phyloP scores from a whole-genome alignment of 2,113 vertebrate genomes.

The Emberiza fucata region DNA sequence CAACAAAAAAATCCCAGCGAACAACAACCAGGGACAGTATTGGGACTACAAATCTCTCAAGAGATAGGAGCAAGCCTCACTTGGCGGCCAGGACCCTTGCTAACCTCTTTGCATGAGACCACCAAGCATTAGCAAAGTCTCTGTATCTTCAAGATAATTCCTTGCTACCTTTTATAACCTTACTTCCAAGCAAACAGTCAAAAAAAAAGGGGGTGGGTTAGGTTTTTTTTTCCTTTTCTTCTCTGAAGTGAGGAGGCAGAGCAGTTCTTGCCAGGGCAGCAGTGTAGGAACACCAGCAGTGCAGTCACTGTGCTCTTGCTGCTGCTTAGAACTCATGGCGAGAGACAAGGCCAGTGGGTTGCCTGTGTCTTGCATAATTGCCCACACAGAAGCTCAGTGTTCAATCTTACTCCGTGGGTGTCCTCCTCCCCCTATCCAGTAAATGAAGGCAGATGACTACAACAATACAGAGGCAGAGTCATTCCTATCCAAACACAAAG shows the following conservation, averaged over 20 bases:
- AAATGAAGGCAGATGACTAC: background rate
- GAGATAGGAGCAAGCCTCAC: background rate
- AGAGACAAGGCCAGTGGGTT: background rate
- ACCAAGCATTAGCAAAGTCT: background rate
- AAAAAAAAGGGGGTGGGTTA: background rate
- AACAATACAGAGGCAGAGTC: background rate
- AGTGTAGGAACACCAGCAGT: background rate
- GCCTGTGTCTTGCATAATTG: background rate
- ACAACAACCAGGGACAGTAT: background rate
- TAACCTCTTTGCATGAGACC: background rate
- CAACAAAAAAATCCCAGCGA: accelerated
- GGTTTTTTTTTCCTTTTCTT: background rate
- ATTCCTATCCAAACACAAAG: background rate
- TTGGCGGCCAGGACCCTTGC: background rate
- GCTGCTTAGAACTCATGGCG: background rate
- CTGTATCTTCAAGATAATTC: background rate
- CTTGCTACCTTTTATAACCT: background rate
- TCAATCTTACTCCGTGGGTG: accelerated
- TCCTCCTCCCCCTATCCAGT: background rate
- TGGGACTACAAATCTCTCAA: background rate
- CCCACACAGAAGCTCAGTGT: background rate
- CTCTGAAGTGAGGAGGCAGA: background rate
- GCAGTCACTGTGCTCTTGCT: background rate
- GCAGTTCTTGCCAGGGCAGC: background rate
- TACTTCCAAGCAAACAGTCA: background rate